phyloP scores from a whole-genome alignment of 2,888 invertebrate species.

The Apeira syringaria region DNA sequence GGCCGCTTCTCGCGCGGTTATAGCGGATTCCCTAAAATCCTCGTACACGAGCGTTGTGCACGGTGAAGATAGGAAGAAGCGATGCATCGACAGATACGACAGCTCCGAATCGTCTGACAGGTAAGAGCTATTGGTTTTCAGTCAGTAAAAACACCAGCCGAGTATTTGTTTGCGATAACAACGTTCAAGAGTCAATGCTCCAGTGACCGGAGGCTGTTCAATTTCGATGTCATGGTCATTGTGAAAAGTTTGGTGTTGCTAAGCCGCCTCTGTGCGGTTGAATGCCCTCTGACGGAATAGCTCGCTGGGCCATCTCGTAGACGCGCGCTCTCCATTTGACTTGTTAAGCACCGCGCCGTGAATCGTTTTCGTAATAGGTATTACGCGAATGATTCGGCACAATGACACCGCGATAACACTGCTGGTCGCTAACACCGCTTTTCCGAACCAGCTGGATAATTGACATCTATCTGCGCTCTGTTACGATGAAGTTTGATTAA shows the following conservation, averaged over 20 bases:
- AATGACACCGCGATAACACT: conserved; percentile 10
- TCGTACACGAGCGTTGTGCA: conserved; percentile 56
- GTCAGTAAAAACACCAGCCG: conserved; percentile 42
- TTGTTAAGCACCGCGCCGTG: conserved; percentile 41
- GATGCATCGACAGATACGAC: conserved; percentile 96
- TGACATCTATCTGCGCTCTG: too few species aligned
- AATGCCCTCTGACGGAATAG: conserved; percentile 72
- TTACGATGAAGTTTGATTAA: too few species aligned
- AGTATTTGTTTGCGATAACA: conserved; percentile 56
- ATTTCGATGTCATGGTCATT: conserved; percentile 81
- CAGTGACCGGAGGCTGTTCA: conserved; percentile 78
- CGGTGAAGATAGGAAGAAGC: conserved; percentile 89
- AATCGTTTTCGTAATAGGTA: conserved; percentile 43
- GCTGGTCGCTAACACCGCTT: neutral
- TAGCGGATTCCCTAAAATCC: conserved; percentile 66
- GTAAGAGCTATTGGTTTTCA: conserved; percentile 77
- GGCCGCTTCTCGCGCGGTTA: conserved; percentile 63
- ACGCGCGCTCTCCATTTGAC: conserved; percentile 50
- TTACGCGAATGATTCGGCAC: conserved; percentile 26
- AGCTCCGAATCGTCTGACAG: conserved; percentile 97
- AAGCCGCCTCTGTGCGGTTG: conserved; percentile 61
- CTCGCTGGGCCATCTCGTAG: conserved; percentile 45
- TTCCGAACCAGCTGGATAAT: too few species aligned
- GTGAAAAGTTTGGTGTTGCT: conserved; percentile 65
- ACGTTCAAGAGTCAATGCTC: conserved; percentile 76